A percentile compares a stretch with the other conserved stretches of the same genome.
Conservation (phyloP, 2,888 invertebrate genomes). For the Cheilosia urbana region DNA sequence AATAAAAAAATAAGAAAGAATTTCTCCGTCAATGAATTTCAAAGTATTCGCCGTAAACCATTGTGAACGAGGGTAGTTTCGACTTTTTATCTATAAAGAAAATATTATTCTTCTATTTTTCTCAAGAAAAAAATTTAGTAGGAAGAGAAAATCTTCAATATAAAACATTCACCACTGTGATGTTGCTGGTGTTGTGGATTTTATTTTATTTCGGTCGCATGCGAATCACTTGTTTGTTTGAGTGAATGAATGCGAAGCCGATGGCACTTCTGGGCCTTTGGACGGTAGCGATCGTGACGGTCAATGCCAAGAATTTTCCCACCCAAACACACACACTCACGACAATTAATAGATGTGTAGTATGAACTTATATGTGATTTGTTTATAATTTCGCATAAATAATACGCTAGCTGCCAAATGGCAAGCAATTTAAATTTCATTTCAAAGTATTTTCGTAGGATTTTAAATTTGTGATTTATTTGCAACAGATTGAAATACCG, state of each 20-base stretch:
- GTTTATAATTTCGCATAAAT: slow-evolving; percentile 65
- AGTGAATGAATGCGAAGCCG: slow-evolving; percentile 53
- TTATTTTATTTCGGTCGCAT: slow-evolving; percentile 44
- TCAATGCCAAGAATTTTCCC: slow-evolving; percentile 73
- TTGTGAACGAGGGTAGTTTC: slow-evolving; percentile 40
- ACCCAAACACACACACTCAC: slow-evolving; percentile 5
- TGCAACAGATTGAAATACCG: slow-evolving; percentile 73
- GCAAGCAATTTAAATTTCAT: slow-evolving; percentile 66
- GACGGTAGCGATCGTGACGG: slow-evolving; percentile 53
- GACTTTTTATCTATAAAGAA: slow-evolving; percentile 19
- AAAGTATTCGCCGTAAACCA: slow-evolving; percentile 27
- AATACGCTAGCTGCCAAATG: slow-evolving; percentile 61
- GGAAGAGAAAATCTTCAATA: slow-evolving; percentile 17
- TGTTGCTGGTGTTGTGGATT: slow-evolving; percentile 8
- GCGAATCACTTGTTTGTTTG: slow-evolving; percentile 48
- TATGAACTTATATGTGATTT: slow-evolving; percentile 21
- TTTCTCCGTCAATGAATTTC: slow-evolving; percentile 48
- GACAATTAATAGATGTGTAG: background rate
- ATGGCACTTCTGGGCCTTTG: slow-evolving; percentile 60
- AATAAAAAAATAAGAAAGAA: slow-evolving; percentile 18
- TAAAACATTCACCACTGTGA: slow-evolving; percentile 11
- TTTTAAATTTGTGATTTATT: slow-evolving; percentile 70
- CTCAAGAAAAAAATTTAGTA: slow-evolving; percentile 7
- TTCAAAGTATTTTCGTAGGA: slow-evolving; percentile 52
- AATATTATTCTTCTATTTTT: slow-evolving; percentile 7